Percentiles rank a stretch among this genome's conserved stretches.
Conservation (phyloP, 2,113 vertebrate genomes). For the Eonycteris spelaea region DNA sequence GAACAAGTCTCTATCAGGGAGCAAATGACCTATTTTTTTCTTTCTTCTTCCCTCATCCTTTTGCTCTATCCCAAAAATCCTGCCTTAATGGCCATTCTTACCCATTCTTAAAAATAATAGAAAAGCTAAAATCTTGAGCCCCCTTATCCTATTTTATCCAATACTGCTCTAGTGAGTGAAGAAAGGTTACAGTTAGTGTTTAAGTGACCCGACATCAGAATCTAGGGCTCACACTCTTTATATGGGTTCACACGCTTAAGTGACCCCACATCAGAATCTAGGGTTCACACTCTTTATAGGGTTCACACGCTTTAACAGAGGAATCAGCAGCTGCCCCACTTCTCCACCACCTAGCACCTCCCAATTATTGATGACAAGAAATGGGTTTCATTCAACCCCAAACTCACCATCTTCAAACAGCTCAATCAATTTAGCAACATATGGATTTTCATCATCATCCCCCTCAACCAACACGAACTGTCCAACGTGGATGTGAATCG, state of each 20-base stretch:
- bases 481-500: slow-evolving; percentile 79
- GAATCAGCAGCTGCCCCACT: background rate
- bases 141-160: background rate
- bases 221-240: background rate
- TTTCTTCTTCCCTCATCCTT: background rate
- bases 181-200: background rate
- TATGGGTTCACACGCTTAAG: too few relatives aligned
- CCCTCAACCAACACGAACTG: slow-evolving; percentile 92
- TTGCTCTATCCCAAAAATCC: background rate
- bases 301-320: too few relatives aligned
- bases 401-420: slow-evolving; percentile 91
- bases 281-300: background rate
- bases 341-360: background rate
- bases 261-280: background rate
- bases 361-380: background rate
- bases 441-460: slow-evolving; percentile 86
- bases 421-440: slow-evolving; percentile 88
- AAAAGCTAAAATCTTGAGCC: background rate
- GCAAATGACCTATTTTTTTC: background rate
- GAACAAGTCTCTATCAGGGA: background rate
- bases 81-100: background rate
- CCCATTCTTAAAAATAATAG: background rate
- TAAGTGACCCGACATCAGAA: background rate
- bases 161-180: background rate
- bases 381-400: background rate